phyloP scores from a whole-genome alignment of 2,113 vertebrate species.

The Cnemophilus loriae region DNA sequence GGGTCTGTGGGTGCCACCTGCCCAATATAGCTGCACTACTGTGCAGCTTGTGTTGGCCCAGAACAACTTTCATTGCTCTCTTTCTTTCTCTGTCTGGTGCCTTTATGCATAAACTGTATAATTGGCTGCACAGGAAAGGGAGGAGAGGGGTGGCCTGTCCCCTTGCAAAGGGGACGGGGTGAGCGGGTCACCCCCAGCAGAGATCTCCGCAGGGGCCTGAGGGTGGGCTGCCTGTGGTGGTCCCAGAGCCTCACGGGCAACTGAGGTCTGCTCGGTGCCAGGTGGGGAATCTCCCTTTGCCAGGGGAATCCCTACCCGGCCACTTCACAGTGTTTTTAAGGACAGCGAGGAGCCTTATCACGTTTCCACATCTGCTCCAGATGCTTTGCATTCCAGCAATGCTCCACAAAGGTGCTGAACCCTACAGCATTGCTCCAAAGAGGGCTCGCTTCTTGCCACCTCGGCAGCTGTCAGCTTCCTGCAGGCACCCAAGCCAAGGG shows the following conservation, averaged over 20 bases:
- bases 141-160: not conserved
- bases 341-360: slow-evolving; percentile 30
- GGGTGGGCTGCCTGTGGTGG: not conserved
- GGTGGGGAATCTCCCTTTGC: not conserved
- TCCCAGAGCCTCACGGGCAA: not conserved
- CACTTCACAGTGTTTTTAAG: slow-evolving; percentile 40
- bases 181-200: not conserved
- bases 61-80: not conserved
- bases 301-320: slow-evolving; percentile 39
- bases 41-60: fast-evolving
- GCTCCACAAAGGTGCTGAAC: not conserved
- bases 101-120: not conserved
- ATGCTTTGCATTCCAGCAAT: slow-evolving; percentile 35
- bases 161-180: not conserved
- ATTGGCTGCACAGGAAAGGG: not conserved
- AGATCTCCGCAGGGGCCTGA: not conserved
- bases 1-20: not conserved
- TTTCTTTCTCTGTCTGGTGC: not conserved
- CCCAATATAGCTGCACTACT: fast-evolving
- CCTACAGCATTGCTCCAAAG: not conserved
- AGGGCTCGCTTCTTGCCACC: not conserved
- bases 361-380: not conserved
- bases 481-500: not conserved
- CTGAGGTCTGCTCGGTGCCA: not conserved
- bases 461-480: not conserved